Evolutionary conservation across 2,888 invertebrate genomes (phyloP).

Genomic region (Eurytoma californica): DNA sequence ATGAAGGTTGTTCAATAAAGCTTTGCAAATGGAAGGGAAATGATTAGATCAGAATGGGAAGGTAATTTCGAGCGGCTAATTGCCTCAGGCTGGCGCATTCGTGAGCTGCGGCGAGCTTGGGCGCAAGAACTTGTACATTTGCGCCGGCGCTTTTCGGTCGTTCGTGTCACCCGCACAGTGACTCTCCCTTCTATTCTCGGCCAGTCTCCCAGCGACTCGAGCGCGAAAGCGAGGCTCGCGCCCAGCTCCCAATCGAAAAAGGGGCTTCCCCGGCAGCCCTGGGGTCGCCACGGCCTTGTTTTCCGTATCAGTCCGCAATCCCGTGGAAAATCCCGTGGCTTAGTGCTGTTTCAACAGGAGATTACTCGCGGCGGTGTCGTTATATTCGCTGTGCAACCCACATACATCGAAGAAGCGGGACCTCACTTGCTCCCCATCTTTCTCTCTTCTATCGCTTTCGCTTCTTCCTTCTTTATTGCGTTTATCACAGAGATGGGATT

Average conservation of each 20-base stretch:
- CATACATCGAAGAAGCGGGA: too few species aligned
- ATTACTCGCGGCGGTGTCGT: constrained; percentile 64
- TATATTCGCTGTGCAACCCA: not conserved
- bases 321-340: constrained; percentile 73
- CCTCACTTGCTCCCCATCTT: too few species aligned
- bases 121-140: constrained; percentile 8
- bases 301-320: constrained; percentile 71
- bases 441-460: too few species aligned
- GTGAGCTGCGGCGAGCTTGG: not conserved
- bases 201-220: too few species aligned
- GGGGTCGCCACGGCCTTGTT: constrained; percentile 27
- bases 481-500: constrained; percentile 13
- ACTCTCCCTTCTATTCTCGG: too few species aligned
- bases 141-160: constrained; percentile 18
- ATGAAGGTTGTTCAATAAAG: too few species aligned
- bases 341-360: constrained; percentile 74
- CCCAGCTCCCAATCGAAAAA: constrained; percentile 3
- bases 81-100: too few species aligned
- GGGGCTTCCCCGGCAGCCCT: too few species aligned
- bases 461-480: not conserved
- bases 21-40: not conserved
- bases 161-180: constrained; percentile 37
- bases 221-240: too few species aligned
- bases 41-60: constrained; percentile 18
- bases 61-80: constrained; percentile 32